phyloP scores from a whole-genome alignment of 2,888 invertebrate species.

The Pherbina coryleti region DNA sequence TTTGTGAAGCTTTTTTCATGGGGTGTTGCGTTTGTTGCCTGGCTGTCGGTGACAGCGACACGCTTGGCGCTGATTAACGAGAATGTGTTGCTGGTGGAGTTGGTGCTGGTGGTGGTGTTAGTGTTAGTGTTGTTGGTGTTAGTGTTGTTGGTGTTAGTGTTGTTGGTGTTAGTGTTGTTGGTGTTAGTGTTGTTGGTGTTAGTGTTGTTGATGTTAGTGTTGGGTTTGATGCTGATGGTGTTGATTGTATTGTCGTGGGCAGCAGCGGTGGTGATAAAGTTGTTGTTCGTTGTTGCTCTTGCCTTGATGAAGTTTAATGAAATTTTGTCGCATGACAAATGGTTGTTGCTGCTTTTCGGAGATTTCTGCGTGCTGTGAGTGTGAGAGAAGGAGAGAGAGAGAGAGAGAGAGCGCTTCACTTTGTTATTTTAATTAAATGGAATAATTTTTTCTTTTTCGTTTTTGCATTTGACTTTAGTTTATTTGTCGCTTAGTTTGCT shows the following conservation, averaged over 20 bases:
- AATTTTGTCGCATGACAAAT: background rate
- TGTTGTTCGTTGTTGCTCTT: background rate
- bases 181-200: background rate
- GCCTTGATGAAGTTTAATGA: conserved; percentile 4
- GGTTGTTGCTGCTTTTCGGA: background rate
- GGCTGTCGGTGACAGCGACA: background rate
- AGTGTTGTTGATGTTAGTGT: background rate
- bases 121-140: background rate
- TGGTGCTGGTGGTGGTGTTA: background rate
- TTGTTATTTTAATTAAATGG: background rate
- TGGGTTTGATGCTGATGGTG: background rate
- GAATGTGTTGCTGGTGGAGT: too few relatives aligned
- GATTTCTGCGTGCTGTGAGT: background rate
- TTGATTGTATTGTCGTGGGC: background rate
- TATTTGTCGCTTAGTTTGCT: background rate
- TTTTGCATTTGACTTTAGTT: background rate
- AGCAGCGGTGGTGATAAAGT: background rate
- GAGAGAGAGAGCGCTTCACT: too few relatives aligned
- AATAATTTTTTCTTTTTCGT: background rate
- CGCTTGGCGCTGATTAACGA: too few relatives aligned
- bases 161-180: too few relatives aligned
- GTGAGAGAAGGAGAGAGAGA: too few relatives aligned
- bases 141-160: too few relatives aligned
- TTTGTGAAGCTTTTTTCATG: background rate
- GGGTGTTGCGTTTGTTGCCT: background rate